Evolutionary conservation across 2,888 invertebrate species (phyloP), one percentile per base, ranked within the genome.

Genomic region (Pammene aurita): DNA sequence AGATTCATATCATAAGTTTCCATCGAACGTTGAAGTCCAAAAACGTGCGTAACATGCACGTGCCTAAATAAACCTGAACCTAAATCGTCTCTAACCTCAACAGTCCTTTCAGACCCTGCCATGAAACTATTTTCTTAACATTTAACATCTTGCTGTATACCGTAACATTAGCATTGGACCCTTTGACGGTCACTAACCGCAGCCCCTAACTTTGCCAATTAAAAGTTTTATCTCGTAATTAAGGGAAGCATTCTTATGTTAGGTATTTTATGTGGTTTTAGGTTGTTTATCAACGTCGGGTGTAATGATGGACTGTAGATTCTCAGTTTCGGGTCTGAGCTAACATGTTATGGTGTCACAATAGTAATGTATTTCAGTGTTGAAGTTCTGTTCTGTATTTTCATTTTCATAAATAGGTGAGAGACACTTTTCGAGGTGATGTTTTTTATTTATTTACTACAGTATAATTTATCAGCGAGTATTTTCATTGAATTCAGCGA

Each of bases 201-300:
- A 7, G 38, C 54, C 71, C 58, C 42, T 63, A 73, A 73, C 71
- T 73, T 73, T 73, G 64, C 71, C 72, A 73, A 73, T 73, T 73
- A 73, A 67, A 71, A 73, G 73, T 72, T 72, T 38, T 54, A 58
- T 38, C 54, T 54, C 54, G 58, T 65, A 69, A 69, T 69, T 69
- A 69, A 69, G 63, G 68, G 34, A 10, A 34, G 46, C 54, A 64
- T 65, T 69, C 69, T 65, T 69, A 58, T 64, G 69, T 58, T 63
- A 35, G 50, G 50, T 44, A 57, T 63, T 57, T 67, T 55, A 26
- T 55, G 66, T 41, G n/a, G 52, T 62, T 50, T 38, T 62, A 14
- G 41, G 41, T 18, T 62, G 26, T 62, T 62, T 41, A 62, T 62
- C n/a, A 52, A 61, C 18, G 50, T 62, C 16, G 18, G 62, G 26